These are phyloP conservation scores for Lasioglossum pauxillum DNA, from an alignment of 2,888 invertebrate genomes.

Conservation along the genomic window DNA sequence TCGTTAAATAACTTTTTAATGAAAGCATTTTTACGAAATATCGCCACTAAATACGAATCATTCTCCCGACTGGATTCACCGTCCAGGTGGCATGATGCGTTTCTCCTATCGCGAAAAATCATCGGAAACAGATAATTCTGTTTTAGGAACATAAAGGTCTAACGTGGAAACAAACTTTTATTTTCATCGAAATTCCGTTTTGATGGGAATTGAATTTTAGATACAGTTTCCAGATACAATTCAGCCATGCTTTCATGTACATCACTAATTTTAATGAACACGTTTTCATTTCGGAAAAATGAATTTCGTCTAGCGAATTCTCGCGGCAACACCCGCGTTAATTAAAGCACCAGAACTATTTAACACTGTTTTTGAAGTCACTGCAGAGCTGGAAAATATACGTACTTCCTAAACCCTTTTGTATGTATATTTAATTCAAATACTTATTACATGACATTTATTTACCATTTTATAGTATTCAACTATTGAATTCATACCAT, in stretches of 20 bases:
- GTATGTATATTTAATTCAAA: too few species aligned
- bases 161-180: background rate
- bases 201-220: background rate
- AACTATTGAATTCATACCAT: background rate
- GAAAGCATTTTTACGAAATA: constrained; percentile 21
- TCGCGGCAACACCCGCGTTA: background rate
- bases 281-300: background rate
- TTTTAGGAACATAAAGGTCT: background rate
- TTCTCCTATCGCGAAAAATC: background rate
- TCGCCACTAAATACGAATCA: background rate
- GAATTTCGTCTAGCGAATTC: background rate
- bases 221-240: background rate
- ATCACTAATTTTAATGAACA: background rate
- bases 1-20: constrained; percentile 39
- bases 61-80: background rate
- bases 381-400: background rate
- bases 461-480: background rate
- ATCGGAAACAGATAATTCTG: background rate
- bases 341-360: background rate
- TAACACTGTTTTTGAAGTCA: background rate
- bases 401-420: background rate
- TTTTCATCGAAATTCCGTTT: background rate
- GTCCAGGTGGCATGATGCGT: background rate
- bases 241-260: background rate
- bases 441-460: background rate